These are phyloP conservation scores for Halcyon malimbica DNA, from an alignment of 2,113 vertebrate genomes.

Conservation along the genomic window DNA sequence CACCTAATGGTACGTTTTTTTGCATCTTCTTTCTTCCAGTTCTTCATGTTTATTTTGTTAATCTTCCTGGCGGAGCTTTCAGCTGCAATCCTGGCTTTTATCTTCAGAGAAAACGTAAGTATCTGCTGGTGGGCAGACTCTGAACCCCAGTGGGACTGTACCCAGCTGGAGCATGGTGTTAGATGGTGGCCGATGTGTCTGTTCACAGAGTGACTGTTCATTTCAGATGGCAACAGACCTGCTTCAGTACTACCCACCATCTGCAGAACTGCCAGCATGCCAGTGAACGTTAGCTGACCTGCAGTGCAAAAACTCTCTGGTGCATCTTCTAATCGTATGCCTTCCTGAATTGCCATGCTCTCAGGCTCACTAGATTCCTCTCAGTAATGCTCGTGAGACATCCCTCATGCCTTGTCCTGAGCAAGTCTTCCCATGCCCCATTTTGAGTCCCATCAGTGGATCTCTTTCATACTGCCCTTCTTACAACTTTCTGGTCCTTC, in stretches of 20 bases:
- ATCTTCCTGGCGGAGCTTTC: slow-evolving; percentile 94
- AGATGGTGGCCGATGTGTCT: neutral
- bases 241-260: neutral
- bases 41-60: slow-evolving; percentile 94
- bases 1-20: neutral
- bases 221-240: neutral
- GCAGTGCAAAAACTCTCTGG: neutral
- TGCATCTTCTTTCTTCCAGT: slow-evolving; percentile 75
- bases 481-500: neutral
- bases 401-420: neutral
- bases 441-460: neutral
- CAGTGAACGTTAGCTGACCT: neutral
- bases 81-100: slow-evolving; percentile 91
- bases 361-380: neutral
- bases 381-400: neutral
- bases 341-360: neutral
- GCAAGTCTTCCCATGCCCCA: neutral
- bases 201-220: neutral
- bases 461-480: neutral
- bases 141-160: neutral
- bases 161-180: neutral
- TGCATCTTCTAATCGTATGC: neutral
- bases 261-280: neutral
- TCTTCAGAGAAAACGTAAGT: slow-evolving; percentile 94
- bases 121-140: neutral